A percentile compares a stretch with the other conserved stretches of the same genome.
Conservation (phyloP, 2,113 vertebrate species). For the Dermatemys mawii region DNA sequence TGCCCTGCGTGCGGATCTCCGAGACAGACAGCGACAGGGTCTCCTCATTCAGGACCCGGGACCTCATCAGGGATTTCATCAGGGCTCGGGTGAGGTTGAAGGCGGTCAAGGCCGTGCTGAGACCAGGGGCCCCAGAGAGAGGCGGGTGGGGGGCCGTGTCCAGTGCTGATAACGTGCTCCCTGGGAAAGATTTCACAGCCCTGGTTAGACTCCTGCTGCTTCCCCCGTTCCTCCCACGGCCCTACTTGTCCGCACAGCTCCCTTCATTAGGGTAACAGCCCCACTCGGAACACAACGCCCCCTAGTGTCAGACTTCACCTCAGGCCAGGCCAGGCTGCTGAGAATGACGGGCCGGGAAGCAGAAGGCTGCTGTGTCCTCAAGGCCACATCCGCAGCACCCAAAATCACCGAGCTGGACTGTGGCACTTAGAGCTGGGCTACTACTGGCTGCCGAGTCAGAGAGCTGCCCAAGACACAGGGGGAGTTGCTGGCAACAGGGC, state of each 20-base stretch:
- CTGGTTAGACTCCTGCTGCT: background rate
- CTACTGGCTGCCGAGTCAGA: background rate
- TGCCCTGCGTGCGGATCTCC: constrained; percentile 69
- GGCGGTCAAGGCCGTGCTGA: constrained; percentile 35
- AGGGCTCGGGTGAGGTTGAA: constrained; percentile 69
- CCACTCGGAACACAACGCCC: background rate
- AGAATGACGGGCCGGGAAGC: background rate
- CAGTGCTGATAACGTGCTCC: background rate
- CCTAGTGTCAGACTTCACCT: background rate
- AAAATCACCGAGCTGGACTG: background rate
- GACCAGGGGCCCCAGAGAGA: constrained; percentile 58
- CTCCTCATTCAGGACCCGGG: constrained; percentile 47
- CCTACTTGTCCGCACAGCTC: background rate
- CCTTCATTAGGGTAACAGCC: background rate
- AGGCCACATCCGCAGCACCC: background rate
- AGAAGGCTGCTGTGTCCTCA: background rate
- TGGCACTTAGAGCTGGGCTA: background rate
- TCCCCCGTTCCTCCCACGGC: no score
- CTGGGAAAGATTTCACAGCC: background rate
- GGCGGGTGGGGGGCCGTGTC: background rate
- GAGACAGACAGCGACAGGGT: constrained; percentile 63
- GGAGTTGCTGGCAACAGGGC: no score
- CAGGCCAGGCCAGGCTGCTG: background rate
- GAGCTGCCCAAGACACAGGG: background rate
- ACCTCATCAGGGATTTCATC: constrained; percentile 71